Evolutionary conservation across 2,113 vertebrate species (phyloP).

Genomic region (Chaetorhynchus papuensis): DNA sequence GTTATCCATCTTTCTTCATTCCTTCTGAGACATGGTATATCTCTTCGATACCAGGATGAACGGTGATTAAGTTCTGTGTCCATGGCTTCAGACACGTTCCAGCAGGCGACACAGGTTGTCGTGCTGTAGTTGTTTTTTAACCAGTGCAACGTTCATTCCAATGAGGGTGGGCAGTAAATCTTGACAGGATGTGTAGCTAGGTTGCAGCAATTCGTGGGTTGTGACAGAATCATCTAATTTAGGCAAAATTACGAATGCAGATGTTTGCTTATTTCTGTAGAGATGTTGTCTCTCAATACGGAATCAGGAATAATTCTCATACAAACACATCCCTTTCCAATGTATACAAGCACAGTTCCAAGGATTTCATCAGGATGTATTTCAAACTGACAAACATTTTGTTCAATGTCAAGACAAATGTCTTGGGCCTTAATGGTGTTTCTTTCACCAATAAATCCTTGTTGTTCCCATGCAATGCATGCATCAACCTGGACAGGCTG

Average conservation of each 20-base stretch:
- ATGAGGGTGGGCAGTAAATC: background rate
- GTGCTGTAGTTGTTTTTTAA: background rate
- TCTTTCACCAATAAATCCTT: background rate
- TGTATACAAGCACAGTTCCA: background rate
- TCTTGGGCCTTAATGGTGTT: background rate
- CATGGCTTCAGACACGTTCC: accelerated
- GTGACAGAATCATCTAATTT: background rate
- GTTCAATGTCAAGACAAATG: background rate
- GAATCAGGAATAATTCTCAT: background rate
- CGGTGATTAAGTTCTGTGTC: background rate
- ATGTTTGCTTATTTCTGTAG: background rate
- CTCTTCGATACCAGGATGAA: background rate
- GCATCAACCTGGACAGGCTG: background rate
- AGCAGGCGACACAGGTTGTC: background rate
- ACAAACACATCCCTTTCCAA: background rate
- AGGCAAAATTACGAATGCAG: background rate
- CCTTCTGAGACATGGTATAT: background rate
- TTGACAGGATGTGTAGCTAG: background rate
- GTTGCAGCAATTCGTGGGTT: background rate
- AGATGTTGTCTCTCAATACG: background rate
- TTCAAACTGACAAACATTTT: background rate
- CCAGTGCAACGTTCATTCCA: background rate
- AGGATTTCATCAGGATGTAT: background rate
- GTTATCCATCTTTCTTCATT: background rate
- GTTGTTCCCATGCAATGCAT: background rate